Base-by-base conservation (phyloP, 2,113 vertebrate species). In the Mola mola region DNA sequence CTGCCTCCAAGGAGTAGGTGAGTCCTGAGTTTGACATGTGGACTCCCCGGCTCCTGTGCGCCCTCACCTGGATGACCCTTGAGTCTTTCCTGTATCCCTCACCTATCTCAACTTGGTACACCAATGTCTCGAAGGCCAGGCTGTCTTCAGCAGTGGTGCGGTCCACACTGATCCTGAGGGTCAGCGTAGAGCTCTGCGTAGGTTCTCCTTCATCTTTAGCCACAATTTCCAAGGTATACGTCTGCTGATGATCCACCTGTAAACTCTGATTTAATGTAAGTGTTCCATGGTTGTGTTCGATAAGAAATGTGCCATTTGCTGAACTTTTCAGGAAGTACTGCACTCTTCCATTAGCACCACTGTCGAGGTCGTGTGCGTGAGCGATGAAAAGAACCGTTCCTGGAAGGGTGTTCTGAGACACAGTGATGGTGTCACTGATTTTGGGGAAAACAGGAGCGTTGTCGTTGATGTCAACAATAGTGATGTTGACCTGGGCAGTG, bases 81-180 rank as follows among this genome's bases (percentile, higher is more conserved):
- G 90, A 82, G 28, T 85, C 83, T n/a, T 64, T 83, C 1, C 88
- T 53, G 25, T 92, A 82, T 16, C 75, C 83, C 84, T 98, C 97
- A 6, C 93, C 93, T 0, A 96, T 90, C 82, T 97, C 95, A 66
- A 91, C 92, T 67, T 93, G 94, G 75, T 98, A 97, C 6, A 95
- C 85, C 37, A 97, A 65, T 1, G 94, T 93, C 78, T 94, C 94
- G 58, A 98, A 98, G 21, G 88, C 72, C 62, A 96, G 75, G 36
- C 77, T 26, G 12, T 92, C 88, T 3, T 69, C 79, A 0, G 55
- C 43, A 4, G 85, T 70, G 2, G 55, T 87, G 9, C 63, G 75
- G 29, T 95, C 93, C 1, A 95, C 29, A 0, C 86, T 40, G 6
- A 98, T 85, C 0, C 78, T 88, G 28, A 98, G 75, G 7, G 41